These are phyloP conservation scores for Xestia rhomboidea DNA, from an alignment of 2,888 invertebrate species.

Conservation along the genomic window DNA sequence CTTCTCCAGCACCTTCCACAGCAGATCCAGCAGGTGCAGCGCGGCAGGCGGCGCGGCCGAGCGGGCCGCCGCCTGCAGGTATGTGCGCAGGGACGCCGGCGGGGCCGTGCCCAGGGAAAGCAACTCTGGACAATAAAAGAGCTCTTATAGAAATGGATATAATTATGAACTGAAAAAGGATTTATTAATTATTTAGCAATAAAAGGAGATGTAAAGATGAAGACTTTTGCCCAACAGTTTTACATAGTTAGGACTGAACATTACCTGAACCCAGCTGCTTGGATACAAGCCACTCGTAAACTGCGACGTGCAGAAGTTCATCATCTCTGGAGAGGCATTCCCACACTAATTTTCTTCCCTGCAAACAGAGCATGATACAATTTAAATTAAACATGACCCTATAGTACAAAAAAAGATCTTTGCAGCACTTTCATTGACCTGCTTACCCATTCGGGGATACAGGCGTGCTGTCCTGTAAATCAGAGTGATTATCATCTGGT, in stretches of 20 bases:
- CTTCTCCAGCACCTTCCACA: slow-evolving; percentile 99
- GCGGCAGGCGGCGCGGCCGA: slow-evolving; percentile 91
- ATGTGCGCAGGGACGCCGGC: slow-evolving; percentile 94
- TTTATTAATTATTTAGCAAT: not conserved
- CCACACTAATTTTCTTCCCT: slow-evolving; percentile 91
- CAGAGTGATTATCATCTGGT: not conserved
- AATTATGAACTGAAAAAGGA: not conserved
- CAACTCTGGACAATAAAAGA: slow-evolving; percentile 87
- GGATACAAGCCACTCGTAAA: slow-evolving; percentile 98
- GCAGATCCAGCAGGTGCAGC: slow-evolving; percentile 93
- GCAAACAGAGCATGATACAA: slow-evolving; percentile 39
- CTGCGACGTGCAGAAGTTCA: slow-evolving; percentile 96
- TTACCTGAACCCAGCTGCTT: slow-evolving; percentile 92
- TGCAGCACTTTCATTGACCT: not conserved
- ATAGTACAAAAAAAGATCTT: not conserved
- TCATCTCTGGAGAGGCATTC: slow-evolving; percentile 94
- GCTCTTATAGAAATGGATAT: not conserved
- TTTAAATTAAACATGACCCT: not conserved
- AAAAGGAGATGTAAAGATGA: not conserved
- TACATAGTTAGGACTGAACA: not conserved
- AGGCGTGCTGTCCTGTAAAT: not conserved
- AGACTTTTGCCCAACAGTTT: not conserved
- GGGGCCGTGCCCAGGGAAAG: slow-evolving; percentile 91
- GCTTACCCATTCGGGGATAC: not conserved
- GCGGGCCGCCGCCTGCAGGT: slow-evolving; percentile 91